A percentile compares a stretch with the other conserved stretches of the same genome.
Evolutionary conservation across 1,140 invertebrate species (phyloP).

Genomic region (Brachionus angularis): DNA sequence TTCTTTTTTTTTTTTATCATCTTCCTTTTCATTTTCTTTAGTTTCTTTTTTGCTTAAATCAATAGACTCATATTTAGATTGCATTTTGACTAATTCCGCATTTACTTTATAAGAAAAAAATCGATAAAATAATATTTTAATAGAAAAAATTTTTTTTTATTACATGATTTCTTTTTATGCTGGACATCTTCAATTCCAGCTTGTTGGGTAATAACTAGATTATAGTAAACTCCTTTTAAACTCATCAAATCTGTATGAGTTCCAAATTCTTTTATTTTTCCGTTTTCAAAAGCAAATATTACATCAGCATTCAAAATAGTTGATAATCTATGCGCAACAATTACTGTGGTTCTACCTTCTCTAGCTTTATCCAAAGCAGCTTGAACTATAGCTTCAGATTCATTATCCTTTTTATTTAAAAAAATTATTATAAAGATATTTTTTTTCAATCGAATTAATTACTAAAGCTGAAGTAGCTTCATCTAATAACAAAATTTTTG

Average conservation of each 20-base stretch:
- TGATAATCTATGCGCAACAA: conserved; percentile 62
- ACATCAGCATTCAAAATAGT: conserved; percentile 62
- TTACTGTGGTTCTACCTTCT: conserved; percentile 57
- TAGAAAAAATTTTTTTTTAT: no score
- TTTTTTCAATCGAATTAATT: no score
- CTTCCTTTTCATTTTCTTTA: no score
- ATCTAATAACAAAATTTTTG: conserved; percentile 78
- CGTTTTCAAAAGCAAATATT: conserved; percentile 61
- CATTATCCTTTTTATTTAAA: conserved; percentile 58
- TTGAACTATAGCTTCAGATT: conserved; percentile 42
- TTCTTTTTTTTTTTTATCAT: no score
- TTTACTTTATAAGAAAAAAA: no score
- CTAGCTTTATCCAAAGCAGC: not conserved
- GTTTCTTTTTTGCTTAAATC: no score
- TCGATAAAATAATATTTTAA: no score
- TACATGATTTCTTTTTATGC: no score
- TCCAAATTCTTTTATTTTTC: conserved; percentile 60
- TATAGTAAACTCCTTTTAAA: conserved; percentile 45
- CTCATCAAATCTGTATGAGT: conserved; percentile 58
- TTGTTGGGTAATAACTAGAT: conserved; percentile 32
- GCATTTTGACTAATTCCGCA: no score
- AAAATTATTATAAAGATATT: no score
- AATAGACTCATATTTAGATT: no score
- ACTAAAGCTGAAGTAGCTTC: conserved; percentile 72
- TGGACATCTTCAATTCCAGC: no score